Base-by-base conservation (phyloP, 2,888 invertebrate species). In the Andrena dorsata region DNA sequence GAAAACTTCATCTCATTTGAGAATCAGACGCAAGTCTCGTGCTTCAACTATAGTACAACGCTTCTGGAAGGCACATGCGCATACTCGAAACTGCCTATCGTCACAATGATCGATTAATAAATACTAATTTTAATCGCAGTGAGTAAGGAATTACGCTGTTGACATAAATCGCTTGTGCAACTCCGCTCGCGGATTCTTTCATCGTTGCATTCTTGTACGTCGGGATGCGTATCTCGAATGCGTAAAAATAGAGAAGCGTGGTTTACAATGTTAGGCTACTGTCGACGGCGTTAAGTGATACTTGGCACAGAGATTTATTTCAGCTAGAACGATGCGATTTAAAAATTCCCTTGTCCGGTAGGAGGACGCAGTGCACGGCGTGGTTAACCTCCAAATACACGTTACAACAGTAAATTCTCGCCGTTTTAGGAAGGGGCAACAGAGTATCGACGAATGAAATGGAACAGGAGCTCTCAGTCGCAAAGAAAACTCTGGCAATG, bases 321-420 rank as follows among this genome's bases (percentile, higher is more conserved):
- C 26, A 23, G 8, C 13, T 23, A 20, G 41, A 72, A 30, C 2
- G 20, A 69, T 28, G 3, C 10, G 41, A n/a, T 7, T 20, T 16
- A n/a, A 16, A 10, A 41, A 13, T 26, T 61, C 23, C 2, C 5
- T 35, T 28, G 2, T n/a, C 8, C 16, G 32, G 0, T n/a, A 8
- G 7, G 23, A 53, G 30, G 26, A 47, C 69, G 32, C 30, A 28
- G 0, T 16, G 7, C 0, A 2, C 13, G 41, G 32, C 1, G 41
- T 2, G 8, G n/a, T 26, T 80, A 80, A 80, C 71, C 80, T 80
- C 71, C 6, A 80, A 61, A 23, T 23, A 41, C 7, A 13, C 8
- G 20, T 16, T 60, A 4, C 0, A 5, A n/a, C 7, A 26, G 20
- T 26, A 32, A 5, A 10, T 13, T n/a, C 1, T 26, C 6, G 6